Base-by-base conservation (phyloP, 2,797 vertebrate genomes). In the Sebastolobus altivelis region DNA sequence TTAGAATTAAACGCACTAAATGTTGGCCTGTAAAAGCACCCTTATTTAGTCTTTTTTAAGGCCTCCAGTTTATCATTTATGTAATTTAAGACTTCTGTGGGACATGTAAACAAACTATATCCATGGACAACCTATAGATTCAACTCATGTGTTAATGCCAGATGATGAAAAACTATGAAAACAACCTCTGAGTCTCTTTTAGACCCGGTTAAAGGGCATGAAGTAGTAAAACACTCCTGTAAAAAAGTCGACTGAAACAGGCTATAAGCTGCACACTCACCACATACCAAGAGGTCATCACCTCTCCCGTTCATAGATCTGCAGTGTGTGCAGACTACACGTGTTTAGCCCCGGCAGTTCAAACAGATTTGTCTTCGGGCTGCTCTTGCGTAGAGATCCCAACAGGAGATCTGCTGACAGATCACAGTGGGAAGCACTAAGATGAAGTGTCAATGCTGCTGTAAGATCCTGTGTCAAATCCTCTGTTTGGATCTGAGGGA, bases 401-500 rank as follows among this genome's bases (percentile, higher is more conserved):
- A 69, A 85, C 81, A 88, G 90, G 83, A 88, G 83, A 90, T 89
- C 80, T 65, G 70, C 91, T 82, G 91, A 89, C 89, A 90, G 90
- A 90, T 89, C 91, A 79, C 89, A 88, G 90, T 63, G 82, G 82
- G 90, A 84, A 86, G 72, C 77, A 35, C 84, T 79, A 79, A 87
- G 86, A 92, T 83, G 90, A 88, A 90, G 87, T 89, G 87, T 88
- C 90, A 88, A 81, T 65, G 77, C 84, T 38, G 70, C 86, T 83
- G 81, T 89, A 90, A 91, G 89, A 92, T 90, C 88, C 80, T 65
- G 65, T 87, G 82, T 92, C 81, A 91, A 94, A 95, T 92, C 85
- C 91, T 79, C 72, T 38, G 83, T 85, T 82, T 78, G 88, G 85
- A 89, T 90, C 88, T 73, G 79, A 88, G 87, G 68, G 79, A 79